These are phyloP conservation scores for Corbicula japonica DNA, from an alignment of 2,888 invertebrate genomes.

Conservation along the genomic window DNA sequence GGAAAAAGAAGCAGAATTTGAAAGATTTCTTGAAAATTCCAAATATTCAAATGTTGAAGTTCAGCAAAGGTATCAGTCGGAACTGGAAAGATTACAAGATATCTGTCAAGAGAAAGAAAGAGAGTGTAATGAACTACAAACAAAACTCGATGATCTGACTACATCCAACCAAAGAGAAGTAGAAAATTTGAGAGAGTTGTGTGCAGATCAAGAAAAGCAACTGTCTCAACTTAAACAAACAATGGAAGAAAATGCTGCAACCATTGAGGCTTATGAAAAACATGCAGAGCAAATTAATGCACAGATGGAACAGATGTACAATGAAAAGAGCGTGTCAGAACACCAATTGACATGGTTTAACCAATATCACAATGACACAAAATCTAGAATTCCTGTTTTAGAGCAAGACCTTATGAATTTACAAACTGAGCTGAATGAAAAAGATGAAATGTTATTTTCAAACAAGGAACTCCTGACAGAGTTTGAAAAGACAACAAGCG, in stretches of 20 bases:
- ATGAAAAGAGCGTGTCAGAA: conserved; percentile 30
- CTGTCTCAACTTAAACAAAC: conserved; percentile 7
- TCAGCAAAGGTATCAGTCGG: conserved; percentile 8
- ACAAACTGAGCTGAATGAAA: conserved; percentile 23
- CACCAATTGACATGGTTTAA: conserved; percentile 58
- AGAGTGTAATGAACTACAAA: not conserved
- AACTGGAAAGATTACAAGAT: conserved; percentile 10
- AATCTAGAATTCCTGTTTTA: conserved; percentile 16
- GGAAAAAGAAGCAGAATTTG: conserved; percentile 27
- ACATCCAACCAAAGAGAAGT: not conserved
- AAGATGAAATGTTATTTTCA: conserved; percentile 2
- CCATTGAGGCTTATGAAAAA: conserved; percentile 28
- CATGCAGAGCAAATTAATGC: conserved; percentile 12
- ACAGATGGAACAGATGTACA: conserved; percentile 18
- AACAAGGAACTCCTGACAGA: conserved; percentile 12
- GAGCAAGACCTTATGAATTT: conserved; percentile 25
- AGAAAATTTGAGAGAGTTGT: not conserved
- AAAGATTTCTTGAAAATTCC: conserved; percentile 12
- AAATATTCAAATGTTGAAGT: not conserved
- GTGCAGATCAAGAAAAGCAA: conserved; percentile 6
- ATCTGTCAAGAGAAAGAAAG: conserved; percentile 2
- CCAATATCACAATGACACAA: conserved; percentile 40
- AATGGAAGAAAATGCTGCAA: conserved; percentile 27
- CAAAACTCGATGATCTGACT: not conserved
- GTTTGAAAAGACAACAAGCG: conserved; percentile 15